These are phyloP conservation scores for Ochlodes sylvanus DNA, from an alignment of 2,888 invertebrate genomes.

Conservation along the genomic window DNA sequence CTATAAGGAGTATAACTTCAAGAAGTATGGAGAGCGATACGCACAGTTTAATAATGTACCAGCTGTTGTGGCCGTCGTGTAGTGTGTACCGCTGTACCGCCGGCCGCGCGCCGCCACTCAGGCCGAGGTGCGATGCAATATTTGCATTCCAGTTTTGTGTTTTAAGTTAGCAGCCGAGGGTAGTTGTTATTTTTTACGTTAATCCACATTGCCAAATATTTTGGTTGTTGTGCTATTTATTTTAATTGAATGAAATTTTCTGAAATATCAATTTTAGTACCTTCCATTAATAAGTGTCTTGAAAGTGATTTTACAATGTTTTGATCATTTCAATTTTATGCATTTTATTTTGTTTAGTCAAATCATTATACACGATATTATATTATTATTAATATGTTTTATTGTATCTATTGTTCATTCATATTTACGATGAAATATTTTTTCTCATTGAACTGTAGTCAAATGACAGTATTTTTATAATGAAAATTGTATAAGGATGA, in stretches of 20 bases:
- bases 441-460: constrained; percentile 85
- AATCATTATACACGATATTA: constrained; percentile 82
- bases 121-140: constrained; percentile 83
- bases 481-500: constrained; percentile 81
- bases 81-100: constrained; percentile 50
- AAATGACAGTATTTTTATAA: constrained; percentile 86
- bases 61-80: constrained; percentile 66
- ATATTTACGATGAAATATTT: constrained; percentile 74
- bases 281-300: constrained; percentile 79
- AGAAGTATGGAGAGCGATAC: constrained; percentile 76
- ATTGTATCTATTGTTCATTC: constrained; percentile 79
- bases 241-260: constrained; percentile 61
- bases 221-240: constrained; percentile 84
- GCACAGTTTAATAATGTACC: constrained; percentile 71
- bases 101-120: constrained; percentile 49
- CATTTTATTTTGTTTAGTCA: constrained; percentile 84
- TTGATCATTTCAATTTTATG: constrained; percentile 83
- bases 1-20: no score
- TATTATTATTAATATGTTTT: constrained; percentile 77
- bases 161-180: constrained; percentile 79
- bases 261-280: constrained; percentile 79
- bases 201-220: constrained; percentile 81
- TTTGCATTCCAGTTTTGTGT: constrained; percentile 84
- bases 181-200: constrained; percentile 77
- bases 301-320: constrained; percentile 78